These are phyloP conservation scores for Lochmaea crataegi DNA, from an alignment of 2,888 invertebrate species.

Conservation along the genomic window DNA sequence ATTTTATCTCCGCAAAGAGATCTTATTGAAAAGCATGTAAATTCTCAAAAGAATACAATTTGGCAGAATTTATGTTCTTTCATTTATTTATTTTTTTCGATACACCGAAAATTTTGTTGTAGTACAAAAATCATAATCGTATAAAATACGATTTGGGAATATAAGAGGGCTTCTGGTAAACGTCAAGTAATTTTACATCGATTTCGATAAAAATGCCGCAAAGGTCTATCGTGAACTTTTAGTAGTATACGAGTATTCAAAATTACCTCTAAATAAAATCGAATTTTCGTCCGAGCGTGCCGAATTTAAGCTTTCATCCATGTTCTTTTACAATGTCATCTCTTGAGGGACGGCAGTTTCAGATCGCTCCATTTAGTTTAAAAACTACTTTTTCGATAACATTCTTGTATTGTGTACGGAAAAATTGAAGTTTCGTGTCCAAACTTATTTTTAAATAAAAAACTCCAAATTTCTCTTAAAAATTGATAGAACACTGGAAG, in stretches of 20 bases:
- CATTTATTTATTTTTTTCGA: background rate
- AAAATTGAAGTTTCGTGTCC: conserved; percentile 1
- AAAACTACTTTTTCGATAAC: background rate
- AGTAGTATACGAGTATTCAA: conserved; percentile 1
- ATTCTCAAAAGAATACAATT: too few species aligned
- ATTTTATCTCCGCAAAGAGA: too few species aligned
- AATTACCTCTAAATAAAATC: conserved; percentile 8
- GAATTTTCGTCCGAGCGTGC: conserved; percentile 11
- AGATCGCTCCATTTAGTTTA: background rate
- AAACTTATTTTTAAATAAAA: background rate
- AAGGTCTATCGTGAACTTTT: conserved; percentile 12
- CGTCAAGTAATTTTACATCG: conserved; percentile 11
- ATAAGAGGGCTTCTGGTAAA: background rate
- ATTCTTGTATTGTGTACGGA: background rate
- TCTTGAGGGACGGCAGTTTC: background rate
- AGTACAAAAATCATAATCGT: background rate
- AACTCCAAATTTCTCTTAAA: too few species aligned
- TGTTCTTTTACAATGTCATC: conserved; percentile 5
- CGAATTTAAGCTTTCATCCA: conserved; percentile 9
- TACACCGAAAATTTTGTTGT: background rate
- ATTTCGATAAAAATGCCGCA: conserved; percentile 9
- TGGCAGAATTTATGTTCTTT: too few species aligned
- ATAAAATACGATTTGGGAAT: background rate
- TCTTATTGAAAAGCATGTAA: too few species aligned
- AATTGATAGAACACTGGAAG: too few species aligned